Evolutionary conservation across 2,113 vertebrate species (phyloP), one percentile per base, ranked within the genome.

Genomic region (Crotalus helleri): DNA sequence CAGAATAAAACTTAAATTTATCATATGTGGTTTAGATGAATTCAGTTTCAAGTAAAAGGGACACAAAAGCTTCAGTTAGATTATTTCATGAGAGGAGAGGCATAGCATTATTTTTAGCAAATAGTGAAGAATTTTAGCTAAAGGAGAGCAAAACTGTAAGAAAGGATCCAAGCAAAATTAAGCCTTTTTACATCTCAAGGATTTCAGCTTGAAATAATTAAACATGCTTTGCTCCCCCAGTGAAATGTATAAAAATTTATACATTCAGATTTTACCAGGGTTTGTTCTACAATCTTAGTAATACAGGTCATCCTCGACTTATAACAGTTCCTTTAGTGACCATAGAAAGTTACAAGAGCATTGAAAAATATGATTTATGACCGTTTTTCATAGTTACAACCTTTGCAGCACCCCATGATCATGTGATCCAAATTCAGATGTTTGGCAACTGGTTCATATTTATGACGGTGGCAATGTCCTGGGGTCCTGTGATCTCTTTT

Each of bases 1-100:
- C 93, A 93, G 95, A 93, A 29, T 85, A 15, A 93, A 90, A n/a
- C 44, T 93, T 87, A 81, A 89, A 58, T 53, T 88, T 88, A 93
- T 91, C 94, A 95, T 91, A 15, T 54, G 29, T 33, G 51, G 51
- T 7, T 81, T 81, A 44, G 17, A 81, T 21, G 17, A 81, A 81
- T 44, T 81, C 33, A 81, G 21, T 44, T 44, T 81, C 74, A 81
- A 44, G 44, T 81, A 44, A 81, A 44, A 81, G 39, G 7, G 74
- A 44, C 17, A 39, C 9, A 7, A 81, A 44, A 81, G 33, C 33
- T 81, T 81, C 21, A 81, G 2, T 15, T 39, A 81, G 69, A 81
- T 81, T 39, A 81, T 81, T 81, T 21, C 69, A 81, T 39, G 69
- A 33, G 69, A 69, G 29, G 64, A 69, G 64, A 81, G 33, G 69